Evolutionary conservation across 2,888 invertebrate species (phyloP).

Genomic region (Ephialtes manifestator): DNA sequence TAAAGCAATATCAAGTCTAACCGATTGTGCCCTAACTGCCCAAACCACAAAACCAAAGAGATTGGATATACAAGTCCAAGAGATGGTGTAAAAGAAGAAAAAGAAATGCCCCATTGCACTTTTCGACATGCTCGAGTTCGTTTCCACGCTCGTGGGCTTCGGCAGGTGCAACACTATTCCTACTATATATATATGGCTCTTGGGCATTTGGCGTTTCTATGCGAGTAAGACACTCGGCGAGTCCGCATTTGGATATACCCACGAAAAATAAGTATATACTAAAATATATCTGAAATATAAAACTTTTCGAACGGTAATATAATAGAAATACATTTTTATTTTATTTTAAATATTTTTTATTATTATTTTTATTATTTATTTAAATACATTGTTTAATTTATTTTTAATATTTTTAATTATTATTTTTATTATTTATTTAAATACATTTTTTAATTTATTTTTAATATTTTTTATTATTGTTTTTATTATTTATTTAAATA

Average conservation of each 20-base stretch:
- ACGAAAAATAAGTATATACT: background rate
- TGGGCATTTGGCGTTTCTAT: conserved; percentile 5
- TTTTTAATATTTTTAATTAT: no score
- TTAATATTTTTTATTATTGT: no score
- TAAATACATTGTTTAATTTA: no score
- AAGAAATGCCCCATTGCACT: conserved; percentile 35
- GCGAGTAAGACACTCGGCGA: conserved; percentile 15
- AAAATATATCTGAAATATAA: no score
- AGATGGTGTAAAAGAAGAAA: conserved; percentile 34
- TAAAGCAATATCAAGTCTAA: background rate
- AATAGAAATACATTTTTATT: no score
- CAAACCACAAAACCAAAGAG: conserved; percentile 34
- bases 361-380: no score
- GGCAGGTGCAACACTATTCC: conserved; percentile 39
- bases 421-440: no score
- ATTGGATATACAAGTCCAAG: conserved; percentile 17
- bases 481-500: no score
- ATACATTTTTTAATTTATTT: no score
- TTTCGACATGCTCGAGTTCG: conserved; percentile 69
- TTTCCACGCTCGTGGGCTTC: conserved; percentile 63
- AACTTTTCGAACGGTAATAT: no score
- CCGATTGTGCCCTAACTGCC: conserved; percentile 28
- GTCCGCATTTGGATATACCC: no score
- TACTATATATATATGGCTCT: conserved; percentile 4
- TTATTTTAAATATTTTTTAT: no score